Percentiles rank a stretch among this genome's conserved stretches.
Conservation (phyloP, 2,888 invertebrate species). For the Odontomyia ornata region DNA sequence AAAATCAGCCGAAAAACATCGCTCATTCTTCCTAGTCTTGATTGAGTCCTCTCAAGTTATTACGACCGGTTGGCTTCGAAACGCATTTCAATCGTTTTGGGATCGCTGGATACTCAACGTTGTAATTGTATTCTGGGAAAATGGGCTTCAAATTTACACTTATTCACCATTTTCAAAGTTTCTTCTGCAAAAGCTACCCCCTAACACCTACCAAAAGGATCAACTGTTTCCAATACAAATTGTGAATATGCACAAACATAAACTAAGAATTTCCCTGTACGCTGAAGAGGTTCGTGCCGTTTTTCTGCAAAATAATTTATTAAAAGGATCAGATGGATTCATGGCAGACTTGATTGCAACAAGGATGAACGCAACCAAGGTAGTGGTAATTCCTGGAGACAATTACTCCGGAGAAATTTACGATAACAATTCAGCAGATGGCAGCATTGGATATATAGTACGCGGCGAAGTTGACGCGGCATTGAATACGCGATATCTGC, state of each 20-base stretch:
- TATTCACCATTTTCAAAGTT: slow-evolving; percentile 66
- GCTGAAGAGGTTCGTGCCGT: slow-evolving; percentile 63
- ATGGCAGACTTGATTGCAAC: slow-evolving; percentile 62
- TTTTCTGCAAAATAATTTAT: slow-evolving; percentile 53
- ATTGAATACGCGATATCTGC: slow-evolving; percentile 67
- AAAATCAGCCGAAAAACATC: slow-evolving; percentile 58
- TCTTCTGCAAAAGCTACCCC: slow-evolving; percentile 59
- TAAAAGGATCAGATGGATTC: slow-evolving; percentile 64
- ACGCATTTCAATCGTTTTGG: slow-evolving; percentile 67
- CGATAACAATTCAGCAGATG: slow-evolving; percentile 54
- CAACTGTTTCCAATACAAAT: slow-evolving; percentile 58
- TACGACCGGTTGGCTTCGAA: slow-evolving; percentile 58
- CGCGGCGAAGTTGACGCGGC: slow-evolving; percentile 64
- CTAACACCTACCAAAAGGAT: slow-evolving; percentile 48
- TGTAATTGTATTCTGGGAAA: slow-evolving; percentile 57
- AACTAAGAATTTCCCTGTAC: slow-evolving; percentile 58
- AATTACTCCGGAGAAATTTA: slow-evolving; percentile 48
- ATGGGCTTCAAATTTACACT: slow-evolving; percentile 64
- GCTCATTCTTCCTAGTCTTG: slow-evolving; percentile 58
- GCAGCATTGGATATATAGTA: slow-evolving; percentile 56
- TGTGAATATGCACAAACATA: slow-evolving; percentile 59
- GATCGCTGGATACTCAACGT: slow-evolving; percentile 67
- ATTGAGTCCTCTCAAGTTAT: slow-evolving; percentile 54
- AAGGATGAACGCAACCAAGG: slow-evolving; percentile 66
- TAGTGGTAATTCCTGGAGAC: slow-evolving; percentile 54